phyloP scores from a whole-genome alignment of 2,113 vertebrate species.

The Oreotrochilus melanogaster region DNA sequence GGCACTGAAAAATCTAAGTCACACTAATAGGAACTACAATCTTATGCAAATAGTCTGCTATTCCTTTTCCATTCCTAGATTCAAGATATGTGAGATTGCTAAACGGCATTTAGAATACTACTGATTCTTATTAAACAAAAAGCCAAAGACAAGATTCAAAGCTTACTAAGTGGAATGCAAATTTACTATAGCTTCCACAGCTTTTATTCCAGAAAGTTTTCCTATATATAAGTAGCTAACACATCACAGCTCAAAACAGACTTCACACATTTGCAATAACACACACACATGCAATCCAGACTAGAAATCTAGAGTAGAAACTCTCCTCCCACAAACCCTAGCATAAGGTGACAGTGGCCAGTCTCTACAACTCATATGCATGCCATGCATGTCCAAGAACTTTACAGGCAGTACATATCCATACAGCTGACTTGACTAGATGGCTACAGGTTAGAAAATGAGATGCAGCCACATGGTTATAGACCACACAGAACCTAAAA shows the following conservation, averaged over 20 bases:
- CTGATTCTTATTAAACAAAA: not conserved
- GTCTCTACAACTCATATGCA: no score
- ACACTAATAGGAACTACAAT: not conserved
- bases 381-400: not conserved
- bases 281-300: accelerated
- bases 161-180: not conserved
- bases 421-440: not conserved
- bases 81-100: not conserved
- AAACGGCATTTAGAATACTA: not conserved
- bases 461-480: not conserved
- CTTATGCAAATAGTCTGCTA: not conserved
- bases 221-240: not conserved
- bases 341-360: not conserved
- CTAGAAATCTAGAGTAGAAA: not conserved
- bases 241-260: not conserved
- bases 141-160: not conserved
- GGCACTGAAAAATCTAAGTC: not conserved
- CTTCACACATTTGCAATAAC: not conserved
- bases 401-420: not conserved
- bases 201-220: not conserved
- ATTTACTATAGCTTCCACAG: not conserved
- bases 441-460: not conserved
- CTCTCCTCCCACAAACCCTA: not conserved
- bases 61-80: not conserved
- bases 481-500: not conserved